Evolutionary conservation across 2,888 invertebrate genomes (phyloP).

Genomic region (Netelia inedita): DNA sequence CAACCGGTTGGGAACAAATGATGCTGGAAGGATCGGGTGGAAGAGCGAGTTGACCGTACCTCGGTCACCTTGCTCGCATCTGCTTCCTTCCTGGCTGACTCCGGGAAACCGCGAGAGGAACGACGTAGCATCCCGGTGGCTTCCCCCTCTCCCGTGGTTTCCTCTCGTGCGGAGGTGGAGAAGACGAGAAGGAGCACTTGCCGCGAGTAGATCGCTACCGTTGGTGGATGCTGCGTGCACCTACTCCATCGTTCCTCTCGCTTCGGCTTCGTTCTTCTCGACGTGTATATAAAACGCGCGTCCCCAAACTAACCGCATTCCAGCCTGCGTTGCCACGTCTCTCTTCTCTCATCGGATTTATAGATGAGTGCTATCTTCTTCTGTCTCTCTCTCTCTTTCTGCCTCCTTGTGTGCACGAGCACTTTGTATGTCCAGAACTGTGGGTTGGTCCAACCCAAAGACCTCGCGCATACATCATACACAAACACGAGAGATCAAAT

Average conservation of each 20-base stretch:
- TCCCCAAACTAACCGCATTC: conserved; percentile 80
- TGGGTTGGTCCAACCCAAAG: background rate
- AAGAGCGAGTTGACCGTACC: background rate
- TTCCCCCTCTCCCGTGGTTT: background rate
- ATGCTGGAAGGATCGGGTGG: background rate
- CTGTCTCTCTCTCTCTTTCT: conserved; percentile 18
- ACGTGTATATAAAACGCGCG: conserved; percentile 70
- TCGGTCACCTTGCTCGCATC: conserved; percentile 66
- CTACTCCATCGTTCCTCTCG: conserved; percentile 26
- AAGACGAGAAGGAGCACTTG: conserved; percentile 46
- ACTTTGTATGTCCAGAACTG: no score
- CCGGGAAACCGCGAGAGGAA: conserved; percentile 48
- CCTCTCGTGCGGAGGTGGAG: conserved; percentile 47
- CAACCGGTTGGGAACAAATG: background rate
- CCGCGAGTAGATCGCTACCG: conserved; percentile 27
- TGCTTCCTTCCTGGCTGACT: conserved; percentile 72
- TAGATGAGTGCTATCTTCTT: conserved; percentile 24
- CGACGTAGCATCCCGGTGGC: background rate
- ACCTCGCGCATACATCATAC: background rate
- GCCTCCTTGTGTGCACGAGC: background rate
- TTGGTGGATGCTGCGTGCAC: conserved; percentile 9
- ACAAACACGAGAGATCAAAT: no score
- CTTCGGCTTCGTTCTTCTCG: conserved; percentile 65
- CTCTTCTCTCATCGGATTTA: conserved; percentile 34
- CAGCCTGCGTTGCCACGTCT: conserved; percentile 80